Base-by-base conservation (phyloP, 1,140 invertebrate genomes). In the Aphelenchoides fujianensis region DNA sequence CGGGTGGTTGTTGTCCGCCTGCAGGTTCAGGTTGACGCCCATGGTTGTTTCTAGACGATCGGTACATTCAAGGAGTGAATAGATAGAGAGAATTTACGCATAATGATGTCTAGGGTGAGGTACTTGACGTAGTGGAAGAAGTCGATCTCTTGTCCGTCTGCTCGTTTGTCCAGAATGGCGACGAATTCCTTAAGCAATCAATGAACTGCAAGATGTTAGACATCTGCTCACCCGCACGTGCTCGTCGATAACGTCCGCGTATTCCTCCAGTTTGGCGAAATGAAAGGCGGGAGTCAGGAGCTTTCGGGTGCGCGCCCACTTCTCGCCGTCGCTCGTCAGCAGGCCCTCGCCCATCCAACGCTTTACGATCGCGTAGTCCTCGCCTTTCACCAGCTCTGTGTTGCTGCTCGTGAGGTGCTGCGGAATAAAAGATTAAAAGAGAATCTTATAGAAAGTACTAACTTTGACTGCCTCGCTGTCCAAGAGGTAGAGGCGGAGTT, bases 221-320 rank as follows among this genome's bases (percentile, higher is more conserved):
- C 28, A 19, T 59, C 32, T 41, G 59, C 62, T 23, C 7, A 64
- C 62, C 62, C 30, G 3, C 7, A 52, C 62, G 34, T 64, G 62
- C 12, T 52, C 3, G 23, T 64, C 62, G 59, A 64, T 64, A 35
- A 52, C 5, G 5, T 64, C 3, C n/a, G 5, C 7, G 30, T 64
- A 64, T 64, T 64, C 62, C 19, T 36, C 62, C 12, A 64, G 62
- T 52, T 64, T 64, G 5, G 3, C 3, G 62, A 64, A 64, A 32
- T 64, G 62, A 64, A 64, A 64, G 59, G 62, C 62, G 32, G 62
- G 62, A 5, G 62, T 64, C 28, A 64, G 23, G 5, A 64, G 28
- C 19, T 52, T 35, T 5, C 62, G 3, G 12, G 35, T 53, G n/a
- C 28, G 5, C 3, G 7, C 5, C 62, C 62, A 64, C 7, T 52